Evolutionary conservation across 2,888 invertebrate species (phyloP).

Genomic region (Pollenia griseotomentosa): DNA sequence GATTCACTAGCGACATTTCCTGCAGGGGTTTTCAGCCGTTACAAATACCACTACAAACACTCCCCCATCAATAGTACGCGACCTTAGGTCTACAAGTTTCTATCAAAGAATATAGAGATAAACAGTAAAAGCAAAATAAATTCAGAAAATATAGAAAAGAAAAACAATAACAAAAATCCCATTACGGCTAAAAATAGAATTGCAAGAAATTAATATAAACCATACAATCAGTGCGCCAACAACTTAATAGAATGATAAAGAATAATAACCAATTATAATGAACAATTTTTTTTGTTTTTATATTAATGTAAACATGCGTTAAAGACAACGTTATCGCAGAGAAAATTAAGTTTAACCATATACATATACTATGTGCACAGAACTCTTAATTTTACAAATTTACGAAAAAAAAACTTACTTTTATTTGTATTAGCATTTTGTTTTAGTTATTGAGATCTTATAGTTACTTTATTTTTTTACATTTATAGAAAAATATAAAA

Average conservation of each 20-base stretch:
- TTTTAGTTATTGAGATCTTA: conserved; percentile 28
- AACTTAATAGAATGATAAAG: conserved; percentile 9
- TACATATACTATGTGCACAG: not conserved
- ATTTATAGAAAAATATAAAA: conserved; percentile 32
- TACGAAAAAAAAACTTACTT: conserved; percentile 20
- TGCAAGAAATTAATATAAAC: conserved; percentile 31
- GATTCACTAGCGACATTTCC: no score
- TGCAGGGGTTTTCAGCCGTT: no score
- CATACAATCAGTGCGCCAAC: conserved; percentile 46
- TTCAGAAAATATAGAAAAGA: not conserved
- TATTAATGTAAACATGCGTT: conserved; percentile 17
- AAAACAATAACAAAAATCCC: conserved; percentile 22
- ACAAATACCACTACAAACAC: no score
- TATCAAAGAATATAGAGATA: not conserved
- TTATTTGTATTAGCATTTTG: conserved; percentile 43
- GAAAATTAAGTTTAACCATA: not conserved
- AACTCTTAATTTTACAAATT: not conserved
- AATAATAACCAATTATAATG: conserved; percentile 5
- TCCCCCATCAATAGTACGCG: no score
- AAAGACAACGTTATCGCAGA: not conserved
- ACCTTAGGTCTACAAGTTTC: no score
- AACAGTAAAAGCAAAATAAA: conserved; percentile 41
- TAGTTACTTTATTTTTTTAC: conserved; percentile 10
- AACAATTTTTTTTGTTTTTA: not conserved
- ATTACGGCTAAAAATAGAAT: conserved; percentile 59